Percentiles rank a stretch among this genome's conserved stretches.
phyloP scores from a whole-genome alignment of 2,888 invertebrate species.

The Plebejus anna region DNA sequence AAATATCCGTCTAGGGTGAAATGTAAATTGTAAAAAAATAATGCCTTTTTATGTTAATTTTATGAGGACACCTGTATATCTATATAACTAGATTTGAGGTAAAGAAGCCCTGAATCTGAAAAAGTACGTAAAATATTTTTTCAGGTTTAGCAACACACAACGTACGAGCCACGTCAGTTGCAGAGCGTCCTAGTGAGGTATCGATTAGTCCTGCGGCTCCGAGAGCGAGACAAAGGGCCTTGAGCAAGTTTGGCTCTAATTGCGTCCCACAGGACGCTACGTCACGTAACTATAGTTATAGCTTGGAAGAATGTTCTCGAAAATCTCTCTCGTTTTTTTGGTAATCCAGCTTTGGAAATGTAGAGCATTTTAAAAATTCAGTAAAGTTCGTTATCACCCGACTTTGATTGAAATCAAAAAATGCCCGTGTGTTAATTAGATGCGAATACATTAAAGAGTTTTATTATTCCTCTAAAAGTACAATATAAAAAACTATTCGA shows the following conservation, averaged over 20 bases:
- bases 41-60: not conserved
- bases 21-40: not conserved
- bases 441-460: not conserved
- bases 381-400: not conserved
- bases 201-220: conserved; percentile 25
- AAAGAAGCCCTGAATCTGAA: not conserved
- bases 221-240: conserved; percentile 29
- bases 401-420: not conserved
- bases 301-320: conserved; percentile 22
- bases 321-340: conserved; percentile 5
- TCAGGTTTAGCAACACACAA: conserved; percentile 6
- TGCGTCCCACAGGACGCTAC: conserved; percentile 29
- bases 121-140: too few relatives aligned
- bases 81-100: not conserved
- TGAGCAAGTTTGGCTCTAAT: conserved; percentile 29
- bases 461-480: not conserved
- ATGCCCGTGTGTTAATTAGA: not conserved
- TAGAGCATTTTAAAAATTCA: conserved; percentile 5
- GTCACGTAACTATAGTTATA: conserved; percentile 21
- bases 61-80: not conserved
- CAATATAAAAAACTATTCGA: not conserved
- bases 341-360: conserved; percentile 4
- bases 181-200: conserved; percentile 26
- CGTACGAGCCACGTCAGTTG: conserved; percentile 20
- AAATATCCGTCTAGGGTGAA: not conserved